A percentile compares a stretch with the other conserved stretches of the same genome.
These are phyloP conservation scores for Etheostoma nigrum DNA, from an alignment of 2,797 vertebrate genomes.

Conservation along the genomic window DNA sequence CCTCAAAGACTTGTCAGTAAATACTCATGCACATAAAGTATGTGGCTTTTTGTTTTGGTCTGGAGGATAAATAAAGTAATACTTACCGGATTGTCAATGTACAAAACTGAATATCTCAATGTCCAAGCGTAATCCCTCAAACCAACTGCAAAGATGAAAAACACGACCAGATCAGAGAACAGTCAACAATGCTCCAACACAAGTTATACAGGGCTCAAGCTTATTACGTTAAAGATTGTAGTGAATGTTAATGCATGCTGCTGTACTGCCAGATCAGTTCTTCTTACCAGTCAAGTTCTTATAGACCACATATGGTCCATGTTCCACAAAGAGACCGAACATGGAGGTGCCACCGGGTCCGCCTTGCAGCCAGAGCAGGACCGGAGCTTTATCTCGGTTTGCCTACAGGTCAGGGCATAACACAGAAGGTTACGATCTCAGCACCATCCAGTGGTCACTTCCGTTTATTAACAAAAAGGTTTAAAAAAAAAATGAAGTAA, in stretches of 20 bases:
- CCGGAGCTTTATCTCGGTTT: slow-evolving; percentile 76
- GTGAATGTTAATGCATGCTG: not conserved
- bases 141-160: slow-evolving; percentile 76
- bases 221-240: not conserved
- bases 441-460: slow-evolving; percentile 65
- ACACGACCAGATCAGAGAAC: not conserved
- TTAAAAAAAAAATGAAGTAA: not conserved
- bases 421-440: slow-evolving; percentile 9
- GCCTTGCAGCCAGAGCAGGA: slow-evolving; percentile 92
- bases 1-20: not conserved
- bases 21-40: not conserved
- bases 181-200: not conserved
- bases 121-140: slow-evolving; percentile 86
- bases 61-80: not conserved
- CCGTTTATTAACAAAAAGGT: not conserved
- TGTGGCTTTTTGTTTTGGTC: not conserved
- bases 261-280: slow-evolving; percentile 4
- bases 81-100: slow-evolving; percentile 87
- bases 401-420: slow-evolving; percentile 63
- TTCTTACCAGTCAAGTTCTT: slow-evolving; percentile 87
- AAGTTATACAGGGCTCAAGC: not conserved
- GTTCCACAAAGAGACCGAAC: slow-evolving; percentile 94
- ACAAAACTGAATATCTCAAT: slow-evolving; percentile 87
- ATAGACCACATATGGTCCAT: slow-evolving; percentile 90
- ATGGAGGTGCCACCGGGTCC: slow-evolving; percentile 91